Conservation (phyloP, 2,113 vertebrate species). For the Hippocampus comes region DNA sequence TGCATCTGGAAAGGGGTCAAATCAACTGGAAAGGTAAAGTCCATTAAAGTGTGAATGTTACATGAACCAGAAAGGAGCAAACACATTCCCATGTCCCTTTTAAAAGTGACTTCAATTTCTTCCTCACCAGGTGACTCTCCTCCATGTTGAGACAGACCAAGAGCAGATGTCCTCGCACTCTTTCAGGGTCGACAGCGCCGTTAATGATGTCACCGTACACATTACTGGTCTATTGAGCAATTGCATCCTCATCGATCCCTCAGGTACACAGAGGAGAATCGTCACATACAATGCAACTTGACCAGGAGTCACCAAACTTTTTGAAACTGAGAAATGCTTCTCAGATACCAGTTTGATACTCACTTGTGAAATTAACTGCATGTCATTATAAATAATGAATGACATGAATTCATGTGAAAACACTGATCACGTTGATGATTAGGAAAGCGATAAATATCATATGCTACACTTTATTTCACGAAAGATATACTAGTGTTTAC, state of each 20-base stretch:
- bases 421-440: no score
- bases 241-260: slow-evolving; percentile 71
- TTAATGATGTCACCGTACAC: slow-evolving; percentile 69
- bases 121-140: slow-evolving; percentile 75
- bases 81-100: background rate
- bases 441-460: no score
- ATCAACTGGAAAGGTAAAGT: slow-evolving; percentile 88
- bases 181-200: slow-evolving; percentile 76
- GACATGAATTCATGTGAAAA: no score
- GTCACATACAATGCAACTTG: background rate
- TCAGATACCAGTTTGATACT: no score
- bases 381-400: no score
- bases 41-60: background rate
- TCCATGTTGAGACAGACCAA: slow-evolving; percentile 63
- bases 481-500: no score
- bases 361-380: no score
- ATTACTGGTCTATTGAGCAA: slow-evolving; percentile 67
- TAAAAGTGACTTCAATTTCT: background rate
- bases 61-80: no score
- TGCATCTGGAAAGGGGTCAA: slow-evolving; percentile 94
- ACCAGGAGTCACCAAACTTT: no score
- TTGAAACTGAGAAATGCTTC: no score
- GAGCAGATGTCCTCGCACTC: slow-evolving; percentile 42
- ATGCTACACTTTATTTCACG: no score
- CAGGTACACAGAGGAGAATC: slow-evolving; percentile 58